Evolutionary conservation across 2,797 vertebrate species (phyloP).

Genomic region (Pteronotus mesoamericanus): DNA sequence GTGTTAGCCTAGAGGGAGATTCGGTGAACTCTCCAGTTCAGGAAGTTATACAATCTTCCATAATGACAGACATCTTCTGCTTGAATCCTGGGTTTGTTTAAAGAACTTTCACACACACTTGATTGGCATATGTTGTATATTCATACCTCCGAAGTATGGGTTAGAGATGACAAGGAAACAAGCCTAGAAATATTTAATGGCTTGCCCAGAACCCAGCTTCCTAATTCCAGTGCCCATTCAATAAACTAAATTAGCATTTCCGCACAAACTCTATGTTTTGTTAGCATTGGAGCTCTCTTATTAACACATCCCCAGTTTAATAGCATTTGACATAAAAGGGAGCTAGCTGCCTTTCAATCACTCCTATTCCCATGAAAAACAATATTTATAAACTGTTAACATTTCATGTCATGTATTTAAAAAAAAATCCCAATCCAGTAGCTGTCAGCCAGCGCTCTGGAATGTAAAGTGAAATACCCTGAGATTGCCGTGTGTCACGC

Average conservation of each 20-base stretch:
- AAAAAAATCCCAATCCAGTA: background rate
- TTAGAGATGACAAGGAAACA: background rate
- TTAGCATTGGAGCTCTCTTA: background rate
- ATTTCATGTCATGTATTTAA: constrained; percentile 22
- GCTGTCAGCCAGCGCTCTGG: background rate
- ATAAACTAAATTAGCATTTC: background rate
- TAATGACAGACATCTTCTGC: background rate
- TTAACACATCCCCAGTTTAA: constrained; percentile 26
- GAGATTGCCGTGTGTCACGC: background rate
- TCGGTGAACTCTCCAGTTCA: background rate
- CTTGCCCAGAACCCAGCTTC: background rate
- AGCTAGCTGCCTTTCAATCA: constrained; percentile 2
- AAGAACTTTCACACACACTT: background rate
- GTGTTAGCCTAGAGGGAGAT: background rate
- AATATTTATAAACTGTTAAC: constrained; percentile 57
- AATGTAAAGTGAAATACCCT: constrained; percentile 6
- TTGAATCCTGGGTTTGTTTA: background rate
- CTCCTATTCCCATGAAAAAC: constrained; percentile 31
- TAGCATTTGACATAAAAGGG: constrained; percentile 28
- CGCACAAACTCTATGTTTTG: background rate
- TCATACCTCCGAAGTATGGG: background rate
- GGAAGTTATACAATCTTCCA: background rate
- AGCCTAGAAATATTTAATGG: background rate
- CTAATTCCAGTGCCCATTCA: background rate
- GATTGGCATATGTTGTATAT: background rate